Base-by-base conservation (phyloP, 1,140 invertebrate species). In the Listronotus oregonensis region DNA sequence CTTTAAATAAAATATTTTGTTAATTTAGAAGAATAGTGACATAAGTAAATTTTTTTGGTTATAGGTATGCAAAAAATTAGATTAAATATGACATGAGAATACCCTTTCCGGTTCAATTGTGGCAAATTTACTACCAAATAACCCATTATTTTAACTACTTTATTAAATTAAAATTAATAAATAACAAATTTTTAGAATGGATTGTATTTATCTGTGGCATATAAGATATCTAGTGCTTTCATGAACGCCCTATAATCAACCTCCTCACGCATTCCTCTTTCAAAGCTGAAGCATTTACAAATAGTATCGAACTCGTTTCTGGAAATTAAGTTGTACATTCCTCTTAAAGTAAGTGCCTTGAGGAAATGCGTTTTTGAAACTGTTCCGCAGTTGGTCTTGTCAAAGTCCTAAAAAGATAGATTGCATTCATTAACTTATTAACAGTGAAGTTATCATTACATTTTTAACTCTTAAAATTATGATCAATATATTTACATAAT, bases 221-320 rank as follows among this genome's bases (percentile, higher is more conserved):
- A 71, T 42, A 87, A 69, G 3, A 86, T 67, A 67, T 85, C 80
- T 37, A 87, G 71, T 6, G 85, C 83, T 54, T 79, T 82, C 64
- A 84, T 79, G 67, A 88, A 84, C 7, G 78, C 80, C 57, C 85
- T 79, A 75, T 87, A 88, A 75, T 87, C 81, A n/a, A 87, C 81
- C 79, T 86, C 85, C 42, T 85, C 77, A n/a, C 79, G 77, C 62
- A 81, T 79, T 27, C 82, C 85, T 51, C 84, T 80, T 68, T 84
- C 80, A 21, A 85, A 82, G 14, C 83, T 82, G 73, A 90, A 90
- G 72, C 87, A 88, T 78, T 89, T 89, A 77, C 84, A 85, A 50
- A 90, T 69, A 6, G 84, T 77, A 52, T 89, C 85, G 1, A 88
- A 78, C 76, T 89, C 87, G 9, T 81, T 82, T 10, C 77, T 80